Conservation (phyloP, 2,888 invertebrate genomes). For the Siphlonurus alternatus region DNA sequence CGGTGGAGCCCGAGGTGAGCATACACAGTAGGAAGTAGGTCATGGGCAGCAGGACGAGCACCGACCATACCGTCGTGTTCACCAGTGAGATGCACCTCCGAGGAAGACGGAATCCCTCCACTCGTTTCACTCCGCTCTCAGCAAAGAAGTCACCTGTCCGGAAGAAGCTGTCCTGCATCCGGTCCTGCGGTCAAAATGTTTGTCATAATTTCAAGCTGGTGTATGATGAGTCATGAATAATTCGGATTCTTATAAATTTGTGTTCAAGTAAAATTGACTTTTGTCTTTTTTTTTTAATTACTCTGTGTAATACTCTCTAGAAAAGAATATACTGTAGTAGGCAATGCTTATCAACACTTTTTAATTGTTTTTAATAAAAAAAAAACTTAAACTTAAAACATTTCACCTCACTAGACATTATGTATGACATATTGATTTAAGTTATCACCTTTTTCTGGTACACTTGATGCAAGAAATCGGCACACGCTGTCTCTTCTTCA, state of each 20-base stretch:
- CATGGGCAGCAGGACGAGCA: slow-evolving; percentile 49
- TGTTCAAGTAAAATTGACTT: too few relatives aligned
- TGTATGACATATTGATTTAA: too few relatives aligned
- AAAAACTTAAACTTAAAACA: too few relatives aligned
- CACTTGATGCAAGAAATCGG: slow-evolving; percentile 64
- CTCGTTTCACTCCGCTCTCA: slow-evolving; percentile 49
- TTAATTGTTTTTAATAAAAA: too few relatives aligned
- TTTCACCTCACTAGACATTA: too few relatives aligned
- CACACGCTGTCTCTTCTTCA: slow-evolving; percentile 51
- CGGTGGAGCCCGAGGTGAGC: slow-evolving; percentile 51
- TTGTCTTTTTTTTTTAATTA: too few relatives aligned
- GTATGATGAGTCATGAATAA: too few relatives aligned
- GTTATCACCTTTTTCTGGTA: slow-evolving; percentile 68
- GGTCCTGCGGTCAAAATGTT: slow-evolving; percentile 45
- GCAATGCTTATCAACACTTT: too few relatives aligned
- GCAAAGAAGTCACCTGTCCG: slow-evolving; percentile 64
- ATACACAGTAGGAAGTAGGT: slow-evolving; percentile 48
- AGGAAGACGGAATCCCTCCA: slow-evolving; percentile 37
- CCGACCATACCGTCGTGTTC: slow-evolving; percentile 54
- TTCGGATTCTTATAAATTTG: too few relatives aligned
- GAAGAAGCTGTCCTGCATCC: slow-evolving; percentile 52
- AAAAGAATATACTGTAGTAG: too few relatives aligned
- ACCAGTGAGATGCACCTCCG: slow-evolving; percentile 48
- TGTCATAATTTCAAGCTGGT: too few relatives aligned
- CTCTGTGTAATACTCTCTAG: too few relatives aligned